Conservation (phyloP, 2,797 vertebrate species). For the Chrosomus eos region DNA sequence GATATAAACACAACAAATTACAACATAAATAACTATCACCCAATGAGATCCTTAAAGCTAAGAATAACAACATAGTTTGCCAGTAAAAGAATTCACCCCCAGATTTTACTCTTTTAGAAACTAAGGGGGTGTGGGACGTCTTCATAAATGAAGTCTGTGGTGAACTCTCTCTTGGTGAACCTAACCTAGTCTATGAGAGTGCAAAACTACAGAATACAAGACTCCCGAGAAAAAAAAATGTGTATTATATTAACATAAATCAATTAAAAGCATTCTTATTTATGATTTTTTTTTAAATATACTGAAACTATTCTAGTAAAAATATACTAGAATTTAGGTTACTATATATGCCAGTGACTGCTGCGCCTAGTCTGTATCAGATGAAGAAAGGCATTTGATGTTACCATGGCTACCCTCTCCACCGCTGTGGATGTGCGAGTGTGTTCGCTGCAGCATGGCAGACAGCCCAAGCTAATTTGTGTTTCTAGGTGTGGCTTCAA, state of each 20-base stretch:
- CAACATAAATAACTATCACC: constrained; percentile 8
- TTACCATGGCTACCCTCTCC: constrained; percentile 52
- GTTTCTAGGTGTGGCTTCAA: constrained; percentile 62
- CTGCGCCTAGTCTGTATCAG: constrained; percentile 31
- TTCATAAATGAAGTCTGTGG: not conserved
- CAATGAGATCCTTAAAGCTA: constrained; percentile 47
- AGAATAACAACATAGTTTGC: constrained; percentile 50
- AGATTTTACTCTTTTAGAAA: constrained; percentile 13
- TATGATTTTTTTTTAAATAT: not conserved
- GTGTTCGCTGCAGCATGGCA: constrained; percentile 38
- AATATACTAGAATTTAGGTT: not conserved
- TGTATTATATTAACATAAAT: not conserved
- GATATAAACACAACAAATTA: constrained; percentile 28
- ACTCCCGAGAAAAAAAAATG: not conserved
- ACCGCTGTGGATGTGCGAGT: constrained; percentile 38
- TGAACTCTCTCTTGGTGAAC: no score
- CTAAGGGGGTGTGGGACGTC: not conserved
- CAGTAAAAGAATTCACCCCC: not conserved
- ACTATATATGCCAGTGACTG: not conserved
- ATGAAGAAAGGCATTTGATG: constrained; percentile 47
- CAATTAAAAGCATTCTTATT: not conserved
- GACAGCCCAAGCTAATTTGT: constrained; percentile 46
- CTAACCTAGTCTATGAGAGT: not conserved
- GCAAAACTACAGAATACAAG: constrained; percentile 3
- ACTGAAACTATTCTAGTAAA: no score